Base-by-base conservation (phyloP, 2,113 vertebrate species). In the Panthera leo region DNA sequence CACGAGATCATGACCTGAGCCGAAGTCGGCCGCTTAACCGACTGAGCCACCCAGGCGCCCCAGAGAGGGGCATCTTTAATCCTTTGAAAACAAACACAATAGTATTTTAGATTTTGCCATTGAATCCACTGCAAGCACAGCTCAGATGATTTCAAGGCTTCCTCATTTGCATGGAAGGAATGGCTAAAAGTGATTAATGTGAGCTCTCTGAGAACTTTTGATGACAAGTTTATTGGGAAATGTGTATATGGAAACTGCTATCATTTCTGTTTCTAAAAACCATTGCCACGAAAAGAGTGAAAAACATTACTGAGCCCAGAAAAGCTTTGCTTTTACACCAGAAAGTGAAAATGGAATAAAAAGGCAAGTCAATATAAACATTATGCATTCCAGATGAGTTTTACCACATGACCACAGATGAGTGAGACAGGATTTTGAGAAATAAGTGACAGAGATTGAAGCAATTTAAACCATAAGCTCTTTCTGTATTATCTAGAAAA, bases 161-260 rank as follows among this genome's bases (percentile, higher is more conserved):
- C 48, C 76, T 96, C 39, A 85, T 96, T 94, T 96, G 63, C 94
- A 68, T 85, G 92, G 84, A 88, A 96, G 48, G 96, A 94, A 96
- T 92, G 80, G 94, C 42, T 91, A 96, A 85, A 61, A 42, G 14
- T 94, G 84, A 96, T 97, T 90, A 94, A 96, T 76, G 75, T 78
- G 58, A 78, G 36, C 58, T 89, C 70, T 96, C 79, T 83, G 82
- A 95, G 80, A 89, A 79, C 29, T 23, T 92, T 48, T 82, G 89
- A 94, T 79, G 79, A 97, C 87, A 96, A 67, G 65, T 97, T 95
- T 96, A 94, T 88, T 96, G 96, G 90, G 75, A 96, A 97, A 92
- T 85, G 23, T 90, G 86, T 96, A 78, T 94, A 85, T 96, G 92
- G 94, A 96, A 95, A 87, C 29, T 51, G 53, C 91, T 95, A 89